These are phyloP conservation scores for Phasia obesa DNA, from an alignment of 2,888 invertebrate species.

Conservation along the genomic window DNA sequence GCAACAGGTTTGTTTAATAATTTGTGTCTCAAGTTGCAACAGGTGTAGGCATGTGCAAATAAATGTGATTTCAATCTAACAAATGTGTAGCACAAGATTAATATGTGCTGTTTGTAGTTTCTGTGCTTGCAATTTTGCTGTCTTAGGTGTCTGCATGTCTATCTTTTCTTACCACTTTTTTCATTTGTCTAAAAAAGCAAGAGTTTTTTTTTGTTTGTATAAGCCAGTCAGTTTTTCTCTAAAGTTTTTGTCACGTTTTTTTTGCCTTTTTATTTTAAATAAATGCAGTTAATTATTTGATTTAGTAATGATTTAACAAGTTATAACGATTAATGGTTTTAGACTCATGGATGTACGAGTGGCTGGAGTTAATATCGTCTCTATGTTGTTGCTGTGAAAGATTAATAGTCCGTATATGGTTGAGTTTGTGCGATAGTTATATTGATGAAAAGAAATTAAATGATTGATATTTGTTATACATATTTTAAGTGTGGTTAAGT, in stretches of 20 bases:
- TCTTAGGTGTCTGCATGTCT: background rate
- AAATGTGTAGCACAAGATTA: constrained; percentile 62
- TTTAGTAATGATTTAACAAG: constrained; percentile 67
- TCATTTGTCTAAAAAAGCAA: constrained; percentile 30
- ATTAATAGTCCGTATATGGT: constrained; percentile 53
- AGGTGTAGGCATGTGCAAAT: constrained; percentile 39
- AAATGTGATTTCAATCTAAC: constrained; percentile 24
- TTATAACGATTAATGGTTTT: constrained; percentile 35
- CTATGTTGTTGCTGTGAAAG: constrained; percentile 8
- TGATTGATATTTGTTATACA: constrained; percentile 1
- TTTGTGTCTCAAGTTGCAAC: constrained; percentile 26
- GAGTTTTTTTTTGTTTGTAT: constrained; percentile 15
- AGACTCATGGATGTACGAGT: constrained; percentile 1
- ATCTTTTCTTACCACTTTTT: constrained; percentile 39
- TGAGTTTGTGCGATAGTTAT: constrained; percentile 28
- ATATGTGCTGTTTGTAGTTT: background rate
- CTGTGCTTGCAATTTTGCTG: background rate
- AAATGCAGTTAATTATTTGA: constrained; percentile 69
- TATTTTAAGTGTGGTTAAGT: background rate
- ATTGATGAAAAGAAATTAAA: constrained; percentile 28
- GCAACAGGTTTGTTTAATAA: constrained; percentile 52
- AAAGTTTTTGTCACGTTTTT: constrained; percentile 26
- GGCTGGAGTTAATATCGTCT: constrained; percentile 14
- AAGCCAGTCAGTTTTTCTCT: constrained; percentile 1
- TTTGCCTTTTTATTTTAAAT: constrained; percentile 56